Percentiles rank a stretch among this genome's conserved stretches.
Conservation (phyloP, 2,113 vertebrate species). For the Melanerpes aurifrons region DNA sequence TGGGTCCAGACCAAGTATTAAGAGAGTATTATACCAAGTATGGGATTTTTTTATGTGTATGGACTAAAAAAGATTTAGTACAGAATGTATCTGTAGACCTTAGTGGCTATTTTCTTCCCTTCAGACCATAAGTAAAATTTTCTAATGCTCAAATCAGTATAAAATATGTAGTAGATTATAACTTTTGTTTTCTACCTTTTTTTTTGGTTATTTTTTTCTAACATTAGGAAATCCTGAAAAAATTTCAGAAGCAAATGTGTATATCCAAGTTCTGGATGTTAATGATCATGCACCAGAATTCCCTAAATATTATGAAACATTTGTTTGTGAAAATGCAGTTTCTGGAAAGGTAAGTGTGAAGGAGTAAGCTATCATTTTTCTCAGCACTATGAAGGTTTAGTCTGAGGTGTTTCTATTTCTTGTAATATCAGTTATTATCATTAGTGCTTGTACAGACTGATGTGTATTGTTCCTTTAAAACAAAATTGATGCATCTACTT, state of each 20-base stretch:
- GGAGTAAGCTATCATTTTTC: neutral
- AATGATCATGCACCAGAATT: constrained; percentile 93
- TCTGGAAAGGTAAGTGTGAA: constrained; percentile 84
- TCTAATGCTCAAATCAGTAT: neutral
- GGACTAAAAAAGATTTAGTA: neutral
- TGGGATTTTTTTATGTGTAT: too few relatives aligned
- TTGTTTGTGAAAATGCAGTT: constrained; percentile 89
- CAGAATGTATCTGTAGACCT: neutral
- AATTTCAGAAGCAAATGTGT: constrained; percentile 80
- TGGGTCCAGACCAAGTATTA: neutral
- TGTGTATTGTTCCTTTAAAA: rapidly evolving
- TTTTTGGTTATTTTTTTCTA: neutral
- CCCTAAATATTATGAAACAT: constrained; percentile 85
- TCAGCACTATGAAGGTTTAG: neutral
- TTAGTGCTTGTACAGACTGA: neutral
- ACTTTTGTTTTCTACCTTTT: neutral
- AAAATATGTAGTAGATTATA: neutral
- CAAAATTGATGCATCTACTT: neutral
- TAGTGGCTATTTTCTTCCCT: neutral
- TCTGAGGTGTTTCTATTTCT: neutral
- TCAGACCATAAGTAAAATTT: neutral
- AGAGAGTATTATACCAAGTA: too few relatives aligned
- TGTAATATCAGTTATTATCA: neutral
- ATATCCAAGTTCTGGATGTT: constrained; percentile 88
- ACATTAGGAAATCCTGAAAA: constrained; percentile 82